A percentile compares a stretch with the other conserved stretches of the same genome.
phyloP scores from a whole-genome alignment of 2,888 invertebrate species.

The Heliconius ismenius region DNA sequence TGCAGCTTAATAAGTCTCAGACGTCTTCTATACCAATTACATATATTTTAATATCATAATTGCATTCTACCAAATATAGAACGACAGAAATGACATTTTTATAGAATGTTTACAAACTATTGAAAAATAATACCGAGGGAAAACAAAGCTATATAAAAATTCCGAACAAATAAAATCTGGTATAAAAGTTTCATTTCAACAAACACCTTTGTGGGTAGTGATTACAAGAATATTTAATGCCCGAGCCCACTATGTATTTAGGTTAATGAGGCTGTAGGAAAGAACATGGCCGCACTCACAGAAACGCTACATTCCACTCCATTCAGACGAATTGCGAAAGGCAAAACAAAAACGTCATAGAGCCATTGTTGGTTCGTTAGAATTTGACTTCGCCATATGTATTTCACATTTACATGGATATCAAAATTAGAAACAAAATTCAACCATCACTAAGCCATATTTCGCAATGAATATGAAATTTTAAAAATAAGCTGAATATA shows the following conservation, averaged over 20 bases:
- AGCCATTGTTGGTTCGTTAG: conserved; percentile 7
- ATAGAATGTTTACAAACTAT: conserved; percentile 4
- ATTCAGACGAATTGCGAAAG: conserved; percentile 41
- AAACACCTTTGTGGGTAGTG: conserved; percentile 29
- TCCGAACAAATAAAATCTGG: conserved; percentile 12
- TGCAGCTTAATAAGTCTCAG: conserved; percentile 3
- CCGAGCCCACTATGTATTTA: conserved; percentile 47
- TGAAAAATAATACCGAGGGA: conserved; percentile 2
- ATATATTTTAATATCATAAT: neutral
- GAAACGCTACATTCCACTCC: conserved; percentile 28
- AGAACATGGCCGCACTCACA: conserved; percentile 35
- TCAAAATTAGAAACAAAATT: neutral
- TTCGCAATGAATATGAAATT: neutral
- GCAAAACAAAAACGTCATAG: conserved; percentile 34
- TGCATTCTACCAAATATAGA: neutral
- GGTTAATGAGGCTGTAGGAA: conserved; percentile 52
- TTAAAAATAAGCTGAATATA: neutral
- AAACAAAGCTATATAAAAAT: conserved; percentile 18
- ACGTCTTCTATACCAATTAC: neutral
- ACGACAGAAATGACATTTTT: neutral
- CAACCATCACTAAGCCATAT: neutral
- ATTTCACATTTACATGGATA: neutral
- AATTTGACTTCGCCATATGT: conserved; percentile 8
- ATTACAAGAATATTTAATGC: conserved; percentile 41
- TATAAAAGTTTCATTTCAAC: conserved; percentile 33